Conservation (phyloP, 2,888 invertebrate genomes). For the Diplazon laetatorius region DNA sequence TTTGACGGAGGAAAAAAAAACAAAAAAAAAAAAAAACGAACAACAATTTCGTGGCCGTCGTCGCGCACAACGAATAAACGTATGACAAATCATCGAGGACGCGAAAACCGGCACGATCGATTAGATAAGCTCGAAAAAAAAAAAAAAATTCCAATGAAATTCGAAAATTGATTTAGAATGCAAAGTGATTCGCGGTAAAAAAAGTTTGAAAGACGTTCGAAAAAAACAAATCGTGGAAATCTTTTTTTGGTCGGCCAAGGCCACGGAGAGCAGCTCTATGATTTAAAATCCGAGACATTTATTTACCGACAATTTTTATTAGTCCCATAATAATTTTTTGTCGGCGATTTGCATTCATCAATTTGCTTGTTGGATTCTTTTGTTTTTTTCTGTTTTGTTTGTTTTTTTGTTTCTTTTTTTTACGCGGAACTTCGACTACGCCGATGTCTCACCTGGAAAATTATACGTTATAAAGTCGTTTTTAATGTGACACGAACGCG, state of each 20-base stretch:
- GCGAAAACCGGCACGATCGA: background rate
- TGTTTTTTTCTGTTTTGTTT: too few species aligned
- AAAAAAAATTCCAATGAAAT: background rate
- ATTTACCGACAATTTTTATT: too few species aligned
- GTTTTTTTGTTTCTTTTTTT: conserved; percentile 22
- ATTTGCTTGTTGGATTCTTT: too few species aligned
- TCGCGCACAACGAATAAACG: background rate
- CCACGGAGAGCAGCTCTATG: too few species aligned
- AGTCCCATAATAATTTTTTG: too few species aligned
- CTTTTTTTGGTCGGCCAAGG: conserved; percentile 14
- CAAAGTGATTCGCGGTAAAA: conserved; percentile 24
- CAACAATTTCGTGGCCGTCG: conserved; percentile 3
- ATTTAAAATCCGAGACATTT: too few species aligned
- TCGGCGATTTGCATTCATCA: too few species aligned
- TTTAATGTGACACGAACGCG: background rate
- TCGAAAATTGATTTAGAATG: background rate
- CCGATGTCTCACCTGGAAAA: conserved; percentile 38
- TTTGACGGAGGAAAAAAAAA: too few species aligned
- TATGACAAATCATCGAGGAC: background rate
- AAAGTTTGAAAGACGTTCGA: conserved; percentile 27
- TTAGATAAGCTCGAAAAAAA: background rate
- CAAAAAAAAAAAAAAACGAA: too few species aligned
- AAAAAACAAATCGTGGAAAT: too few species aligned
- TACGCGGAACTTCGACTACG: background rate
- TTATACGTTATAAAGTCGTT: conserved; percentile 21